Evolutionary conservation across 2,797 vertebrate species (phyloP), one percentile per base, ranked within the genome.

Genomic region (Hyperoplus immaculatus): DNA sequence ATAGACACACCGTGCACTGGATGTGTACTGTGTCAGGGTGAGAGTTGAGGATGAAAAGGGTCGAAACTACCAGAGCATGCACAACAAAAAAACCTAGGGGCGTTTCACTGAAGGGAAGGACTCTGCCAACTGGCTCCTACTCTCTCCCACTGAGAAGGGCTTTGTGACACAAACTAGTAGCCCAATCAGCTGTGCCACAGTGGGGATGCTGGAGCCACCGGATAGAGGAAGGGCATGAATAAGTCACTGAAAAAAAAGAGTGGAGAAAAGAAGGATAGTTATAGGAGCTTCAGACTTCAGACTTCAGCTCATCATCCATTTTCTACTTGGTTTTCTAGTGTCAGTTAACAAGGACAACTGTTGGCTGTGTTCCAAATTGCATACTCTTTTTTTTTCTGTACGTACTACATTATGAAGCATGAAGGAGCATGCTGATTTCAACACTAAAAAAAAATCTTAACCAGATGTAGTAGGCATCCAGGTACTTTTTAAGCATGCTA

Each of bases 121-220:
- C 66, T 77, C 70, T 72, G 78, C 78, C 82, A 87, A 82, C 75
- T 58, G 72, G 74, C 74, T 72, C n/a, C 64, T 29, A 29, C 29
- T 72, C 43, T 36, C 78, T 72, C 77, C 74, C 62, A 76, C 81
- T 78, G 85, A 87, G 84, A 80, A 29, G 63, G 55, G 49, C 83
- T 88, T 76, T 83, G 84, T 88, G 83, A 66, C 75, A 73, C 65
- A 58, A 82, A 75, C 82, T 69, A 62, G 77, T 56, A 50, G 69
- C 63, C 84, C 66, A 78, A 64, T 87, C 85, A 75, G 75, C 80
- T 81, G 70, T 73, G 77, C 50, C 82, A n/a, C 53, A 76, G 46
- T 61, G 67, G 73, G 71, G 75, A 60, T 55, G 65, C 56, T 65
- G 50, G 49, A 72, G 49, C 60, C 64, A 74, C 66, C 36, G 51